Conservation (phyloP, 2,888 invertebrate genomes). For the Amblyjoppa proteus region DNA sequence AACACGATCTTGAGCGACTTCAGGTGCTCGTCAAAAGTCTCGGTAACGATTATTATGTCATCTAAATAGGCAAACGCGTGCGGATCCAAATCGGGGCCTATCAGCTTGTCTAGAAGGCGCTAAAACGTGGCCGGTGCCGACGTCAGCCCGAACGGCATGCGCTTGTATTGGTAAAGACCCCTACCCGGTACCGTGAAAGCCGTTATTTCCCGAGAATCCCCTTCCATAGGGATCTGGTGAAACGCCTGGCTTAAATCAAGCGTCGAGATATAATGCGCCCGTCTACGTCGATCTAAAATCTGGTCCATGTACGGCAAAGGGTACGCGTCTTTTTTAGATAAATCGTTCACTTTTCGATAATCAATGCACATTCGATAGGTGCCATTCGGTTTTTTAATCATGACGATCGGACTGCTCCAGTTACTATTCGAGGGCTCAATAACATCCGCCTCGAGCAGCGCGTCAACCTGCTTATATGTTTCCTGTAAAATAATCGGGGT, state of each 20-base stretch:
- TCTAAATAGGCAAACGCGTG: conserved; percentile 62
- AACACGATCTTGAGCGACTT: conserved; percentile 16
- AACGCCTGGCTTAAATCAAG: conserved; percentile 77
- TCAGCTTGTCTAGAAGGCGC: conserved; percentile 72
- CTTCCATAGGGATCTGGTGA: conserved; percentile 72
- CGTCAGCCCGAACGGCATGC: conserved; percentile 75
- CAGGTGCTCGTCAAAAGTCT: conserved; percentile 38
- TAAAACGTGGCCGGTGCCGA: conserved; percentile 75
- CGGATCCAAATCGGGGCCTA: conserved; percentile 67
- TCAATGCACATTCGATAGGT: conserved; percentile 76
- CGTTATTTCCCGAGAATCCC: conserved; percentile 69
- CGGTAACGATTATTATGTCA: conserved; percentile 56
- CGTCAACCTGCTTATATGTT: conserved; percentile 50
- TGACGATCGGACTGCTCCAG: conserved; percentile 75
- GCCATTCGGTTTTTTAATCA: conserved; percentile 46
- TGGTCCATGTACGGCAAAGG: conserved; percentile 61
- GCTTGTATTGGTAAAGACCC: conserved; percentile 75
- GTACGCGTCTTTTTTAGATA: conserved; percentile 71
- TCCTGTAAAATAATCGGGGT: conserved; percentile 51
- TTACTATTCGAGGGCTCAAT: conserved; percentile 66
- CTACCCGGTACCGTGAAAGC: conserved; percentile 75
- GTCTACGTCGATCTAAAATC: conserved; percentile 74
- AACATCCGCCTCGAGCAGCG: conserved; percentile 54
- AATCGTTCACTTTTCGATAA: conserved; percentile 70
- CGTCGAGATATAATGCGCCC: conserved; percentile 75